Evolutionary conservation across 2,888 invertebrate species (phyloP).

Genomic region (Aphidoletes aphidimyza): DNA sequence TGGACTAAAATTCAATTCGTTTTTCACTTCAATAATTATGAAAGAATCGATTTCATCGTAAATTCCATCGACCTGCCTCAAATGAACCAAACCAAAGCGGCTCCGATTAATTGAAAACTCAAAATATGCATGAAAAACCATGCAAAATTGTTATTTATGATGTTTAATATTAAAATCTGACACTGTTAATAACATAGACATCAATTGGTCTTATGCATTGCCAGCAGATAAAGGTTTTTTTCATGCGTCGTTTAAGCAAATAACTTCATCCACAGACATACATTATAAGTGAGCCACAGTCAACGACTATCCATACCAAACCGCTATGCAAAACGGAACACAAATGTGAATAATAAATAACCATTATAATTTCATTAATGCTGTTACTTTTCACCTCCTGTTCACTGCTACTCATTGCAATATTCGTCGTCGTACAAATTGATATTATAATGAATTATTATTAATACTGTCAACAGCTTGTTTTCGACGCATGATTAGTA

Average conservation of each 20-base stretch:
- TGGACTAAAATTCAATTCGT: conserved; percentile 4
- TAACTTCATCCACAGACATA: conserved; percentile 15
- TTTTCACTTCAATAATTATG: conserved; percentile 26
- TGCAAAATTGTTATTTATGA: conserved; percentile 53
- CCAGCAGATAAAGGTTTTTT: neutral
- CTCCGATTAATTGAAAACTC: neutral
- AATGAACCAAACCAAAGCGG: neutral
- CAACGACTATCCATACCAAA: neutral
- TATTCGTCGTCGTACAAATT: conserved; percentile 43
- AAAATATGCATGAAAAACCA: conserved; percentile 50
- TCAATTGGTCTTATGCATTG: neutral
- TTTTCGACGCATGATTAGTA: conserved; percentile 53
- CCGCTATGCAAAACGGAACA: neutral
- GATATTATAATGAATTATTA: conserved; percentile 41
- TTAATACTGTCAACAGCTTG: conserved; percentile 56
- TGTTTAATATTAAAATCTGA: conserved; percentile 44
- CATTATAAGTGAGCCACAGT: neutral
- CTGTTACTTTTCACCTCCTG: neutral
- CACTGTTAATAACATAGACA: too few relatives aligned
- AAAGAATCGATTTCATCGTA: conserved; percentile 28
- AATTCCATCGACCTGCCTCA: too few relatives aligned
- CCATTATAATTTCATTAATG: conserved; percentile 31
- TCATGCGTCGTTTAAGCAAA: neutral
- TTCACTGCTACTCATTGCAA: neutral
- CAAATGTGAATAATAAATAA: conserved; percentile 49